phyloP scores from a whole-genome alignment of 23 tunicate species.

The Botrylloides violaceus region DNA sequence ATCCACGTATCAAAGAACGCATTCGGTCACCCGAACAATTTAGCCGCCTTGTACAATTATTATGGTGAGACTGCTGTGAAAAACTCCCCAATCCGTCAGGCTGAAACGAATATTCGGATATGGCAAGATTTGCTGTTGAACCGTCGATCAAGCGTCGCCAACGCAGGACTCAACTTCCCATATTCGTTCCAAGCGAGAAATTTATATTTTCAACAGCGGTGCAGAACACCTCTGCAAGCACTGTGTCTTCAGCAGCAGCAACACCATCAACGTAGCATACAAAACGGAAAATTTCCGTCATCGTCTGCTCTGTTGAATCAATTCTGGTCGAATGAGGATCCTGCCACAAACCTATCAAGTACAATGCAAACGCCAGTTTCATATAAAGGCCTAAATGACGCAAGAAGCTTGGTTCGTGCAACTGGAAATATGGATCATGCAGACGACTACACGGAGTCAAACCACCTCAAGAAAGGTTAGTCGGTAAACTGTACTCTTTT shows the following conservation, averaged over 20 bases:
- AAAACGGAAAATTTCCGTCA: constrained; percentile 7
- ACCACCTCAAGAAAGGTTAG: too few species aligned
- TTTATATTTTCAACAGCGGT: constrained; percentile 13
- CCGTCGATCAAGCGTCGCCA: not conserved
- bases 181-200: constrained; percentile 14
- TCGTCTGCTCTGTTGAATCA: constrained; percentile 20
- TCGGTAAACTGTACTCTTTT: too few species aligned
- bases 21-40: not conserved
- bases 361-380: not conserved
- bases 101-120: constrained; percentile 12
- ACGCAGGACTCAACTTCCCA: not conserved
- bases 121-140: constrained; percentile 17
- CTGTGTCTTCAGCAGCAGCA: constrained; percentile 18
- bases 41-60: constrained; percentile 15
- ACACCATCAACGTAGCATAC: constrained; percentile 8
- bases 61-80: constrained; percentile 7
- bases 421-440: too few species aligned
- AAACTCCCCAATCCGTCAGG: not conserved
- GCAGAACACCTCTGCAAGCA: constrained; percentile 21
- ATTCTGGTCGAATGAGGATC: constrained; percentile 13
- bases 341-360: not conserved
- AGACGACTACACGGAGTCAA: too few species aligned
- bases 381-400: too few species aligned
- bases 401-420: too few species aligned
- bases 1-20: not conserved